These are phyloP conservation scores for Sciaenops ocellatus DNA, from an alignment of 2,797 vertebrate genomes.

Conservation along the genomic window DNA sequence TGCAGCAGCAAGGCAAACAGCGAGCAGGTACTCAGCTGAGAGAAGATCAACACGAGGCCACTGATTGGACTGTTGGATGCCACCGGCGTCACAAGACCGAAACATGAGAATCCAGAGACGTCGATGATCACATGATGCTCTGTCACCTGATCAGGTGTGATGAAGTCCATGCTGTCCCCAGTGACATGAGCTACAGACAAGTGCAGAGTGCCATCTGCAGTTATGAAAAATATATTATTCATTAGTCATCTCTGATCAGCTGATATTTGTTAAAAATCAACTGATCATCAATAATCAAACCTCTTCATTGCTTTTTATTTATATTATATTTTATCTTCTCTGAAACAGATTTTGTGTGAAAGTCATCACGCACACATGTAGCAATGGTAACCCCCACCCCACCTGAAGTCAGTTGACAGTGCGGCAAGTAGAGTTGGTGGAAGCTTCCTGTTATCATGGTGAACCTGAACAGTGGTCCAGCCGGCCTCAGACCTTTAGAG, in stretches of 20 bases:
- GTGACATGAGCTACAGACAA: constrained; percentile 41
- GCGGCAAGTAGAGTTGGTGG: constrained; percentile 32
- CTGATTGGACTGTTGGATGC: neutral
- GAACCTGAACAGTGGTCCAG: constrained; percentile 42
- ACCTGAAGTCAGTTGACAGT: constrained; percentile 37
- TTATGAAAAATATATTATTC: neutral
- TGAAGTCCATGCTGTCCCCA: constrained; percentile 15
- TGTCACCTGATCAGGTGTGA: constrained; percentile 26
- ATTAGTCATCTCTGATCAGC: too few relatives aligned
- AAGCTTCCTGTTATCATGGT: constrained; percentile 27
- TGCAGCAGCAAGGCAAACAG: constrained; percentile 42
- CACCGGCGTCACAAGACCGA: constrained; percentile 4
- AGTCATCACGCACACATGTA: too few relatives aligned
- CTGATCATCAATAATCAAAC: too few relatives aligned
- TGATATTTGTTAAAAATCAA: too few relatives aligned
- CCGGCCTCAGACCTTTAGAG: constrained; percentile 26
- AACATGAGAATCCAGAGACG: constrained; percentile 41
- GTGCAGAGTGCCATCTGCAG: constrained; percentile 7
- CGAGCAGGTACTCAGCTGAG: neutral
- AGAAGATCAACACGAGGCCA: constrained; percentile 36
- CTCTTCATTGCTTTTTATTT: neutral
- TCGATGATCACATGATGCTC: constrained; percentile 21
- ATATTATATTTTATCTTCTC: too few relatives aligned
- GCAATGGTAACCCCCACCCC: too few relatives aligned
- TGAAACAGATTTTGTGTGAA: too few relatives aligned